phyloP scores from a whole-genome alignment of 2,113 vertebrate species.

The Malurus cyaneus region DNA sequence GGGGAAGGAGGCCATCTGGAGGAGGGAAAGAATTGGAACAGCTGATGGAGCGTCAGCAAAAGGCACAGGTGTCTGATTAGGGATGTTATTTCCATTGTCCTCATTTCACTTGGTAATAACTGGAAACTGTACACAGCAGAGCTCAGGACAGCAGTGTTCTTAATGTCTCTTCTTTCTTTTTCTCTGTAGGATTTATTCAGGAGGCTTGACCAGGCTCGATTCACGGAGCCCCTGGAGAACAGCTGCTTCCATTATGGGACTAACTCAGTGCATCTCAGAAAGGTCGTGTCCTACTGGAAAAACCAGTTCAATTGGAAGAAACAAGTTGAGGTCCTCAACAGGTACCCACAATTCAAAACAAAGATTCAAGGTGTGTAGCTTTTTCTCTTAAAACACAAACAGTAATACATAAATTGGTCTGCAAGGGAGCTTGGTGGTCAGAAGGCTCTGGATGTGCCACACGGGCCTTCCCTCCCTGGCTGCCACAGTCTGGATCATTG shows the following conservation, averaged over 20 bases:
- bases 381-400: background rate
- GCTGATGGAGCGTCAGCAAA: background rate
- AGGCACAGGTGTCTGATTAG: background rate
- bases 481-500: background rate
- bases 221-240: conserved; percentile 69
- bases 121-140: background rate
- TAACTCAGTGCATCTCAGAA: conserved; percentile 68
- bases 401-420: background rate
- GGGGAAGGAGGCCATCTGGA: conserved; percentile 35
- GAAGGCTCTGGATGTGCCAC: background rate
- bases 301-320: conserved; percentile 78
- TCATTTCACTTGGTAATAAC: background rate
- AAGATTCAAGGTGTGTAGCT: conserved; percentile 77
- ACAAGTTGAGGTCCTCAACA: conserved; percentile 78
- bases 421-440: background rate
- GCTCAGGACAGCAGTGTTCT: background rate
- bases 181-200: conserved; percentile 70
- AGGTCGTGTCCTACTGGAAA: conserved; percentile 77
- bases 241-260: conserved; percentile 76
- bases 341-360: conserved; percentile 81
- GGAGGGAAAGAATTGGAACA: background rate
- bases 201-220: conserved; percentile 71
- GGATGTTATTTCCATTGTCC: background rate
- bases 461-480: background rate
- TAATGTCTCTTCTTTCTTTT: background rate